Conservation (phyloP, 2,113 vertebrate species). For the Zosterops hypoxanthus region DNA sequence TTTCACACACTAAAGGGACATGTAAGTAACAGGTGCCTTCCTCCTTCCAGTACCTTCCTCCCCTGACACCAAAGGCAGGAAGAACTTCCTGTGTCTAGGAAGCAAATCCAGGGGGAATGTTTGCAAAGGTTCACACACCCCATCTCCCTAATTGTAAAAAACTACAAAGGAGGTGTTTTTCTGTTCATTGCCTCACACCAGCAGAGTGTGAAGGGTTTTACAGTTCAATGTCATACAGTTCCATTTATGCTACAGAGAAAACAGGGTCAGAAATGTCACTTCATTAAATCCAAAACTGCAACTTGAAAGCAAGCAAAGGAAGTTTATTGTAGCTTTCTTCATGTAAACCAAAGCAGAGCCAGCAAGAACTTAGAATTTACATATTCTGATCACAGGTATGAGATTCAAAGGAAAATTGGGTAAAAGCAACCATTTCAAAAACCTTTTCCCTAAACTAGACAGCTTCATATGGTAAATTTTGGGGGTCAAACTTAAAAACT, state of each 20-base stretch:
- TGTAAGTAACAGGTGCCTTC: background rate
- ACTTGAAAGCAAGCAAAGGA: background rate
- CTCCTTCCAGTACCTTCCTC: background rate
- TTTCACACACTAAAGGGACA: background rate
- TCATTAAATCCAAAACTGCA: background rate
- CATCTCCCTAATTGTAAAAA: background rate
- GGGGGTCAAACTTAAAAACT: background rate
- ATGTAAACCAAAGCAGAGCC: background rate
- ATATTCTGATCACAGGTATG: background rate
- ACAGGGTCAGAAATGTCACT: background rate
- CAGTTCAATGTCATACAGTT: background rate
- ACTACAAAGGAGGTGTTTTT: background rate
- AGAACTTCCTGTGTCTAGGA: background rate
- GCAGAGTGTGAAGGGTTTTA: background rate
- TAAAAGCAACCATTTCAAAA: background rate
- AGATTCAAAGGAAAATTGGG: background rate
- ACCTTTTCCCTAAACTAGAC: background rate
- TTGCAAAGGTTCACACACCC: background rate
- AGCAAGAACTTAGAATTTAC: background rate
- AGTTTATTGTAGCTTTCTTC: conserved; percentile 50
- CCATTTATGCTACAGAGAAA: background rate
- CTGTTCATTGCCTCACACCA: background rate
- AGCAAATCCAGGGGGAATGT: background rate
- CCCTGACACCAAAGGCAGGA: background rate
- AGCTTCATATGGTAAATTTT: background rate